phyloP scores from a whole-genome alignment of 2,888 invertebrate species.

The Drosophila neotestacea region DNA sequence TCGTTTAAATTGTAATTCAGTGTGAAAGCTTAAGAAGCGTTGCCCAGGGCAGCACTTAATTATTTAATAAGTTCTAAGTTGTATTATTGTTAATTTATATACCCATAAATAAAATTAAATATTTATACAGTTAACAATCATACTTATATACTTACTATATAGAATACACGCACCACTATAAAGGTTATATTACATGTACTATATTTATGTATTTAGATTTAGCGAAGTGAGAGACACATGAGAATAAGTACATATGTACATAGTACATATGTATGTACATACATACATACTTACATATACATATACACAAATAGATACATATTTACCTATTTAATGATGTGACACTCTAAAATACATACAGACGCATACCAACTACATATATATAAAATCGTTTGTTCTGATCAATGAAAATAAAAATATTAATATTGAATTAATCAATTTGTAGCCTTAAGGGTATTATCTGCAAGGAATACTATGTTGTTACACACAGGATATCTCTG shows the following conservation, averaged over 20 bases:
- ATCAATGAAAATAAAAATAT: constrained; percentile 70
- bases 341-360: constrained; percentile 27
- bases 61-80: constrained; percentile 36
- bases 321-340: constrained; percentile 7
- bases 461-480: too few species aligned
- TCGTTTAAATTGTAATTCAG: constrained; percentile 21
- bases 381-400: constrained; percentile 61
- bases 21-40: constrained; percentile 46
- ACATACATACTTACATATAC: neutral
- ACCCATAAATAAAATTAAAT: constrained; percentile 24
- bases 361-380: constrained; percentile 26
- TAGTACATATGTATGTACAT: constrained; percentile 4
- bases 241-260: neutral
- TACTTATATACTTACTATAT: neutral
- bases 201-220: constrained; percentile 12
- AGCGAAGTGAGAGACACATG: constrained; percentile 1
- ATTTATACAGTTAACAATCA: neutral
- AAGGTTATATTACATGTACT: constrained; percentile 15
- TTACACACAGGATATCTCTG: too few species aligned
- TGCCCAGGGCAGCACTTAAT: constrained; percentile 43
- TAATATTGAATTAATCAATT: constrained; percentile 26
- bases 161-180: constrained; percentile 19
- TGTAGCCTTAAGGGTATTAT: too few species aligned
- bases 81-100: constrained; percentile 41
- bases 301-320: neutral